phyloP scores from a whole-genome alignment of 2,888 invertebrate species.

The Tipula vernalis region DNA sequence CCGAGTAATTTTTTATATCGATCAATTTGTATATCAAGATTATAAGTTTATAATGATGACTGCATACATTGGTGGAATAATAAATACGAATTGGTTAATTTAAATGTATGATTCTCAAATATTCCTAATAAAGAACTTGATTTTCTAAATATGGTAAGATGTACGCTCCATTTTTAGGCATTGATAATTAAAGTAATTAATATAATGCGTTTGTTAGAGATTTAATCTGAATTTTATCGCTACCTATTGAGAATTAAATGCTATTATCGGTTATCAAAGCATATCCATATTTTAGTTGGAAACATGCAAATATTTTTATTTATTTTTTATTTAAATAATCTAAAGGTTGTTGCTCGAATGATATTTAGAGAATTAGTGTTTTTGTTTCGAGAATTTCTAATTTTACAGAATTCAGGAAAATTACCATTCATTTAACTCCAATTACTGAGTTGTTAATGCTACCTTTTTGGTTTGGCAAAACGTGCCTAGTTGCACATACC shows the following conservation, averaged over 20 bases:
- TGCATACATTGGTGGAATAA: neutral
- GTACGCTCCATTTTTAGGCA: neutral
- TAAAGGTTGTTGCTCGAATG: too few relatives aligned
- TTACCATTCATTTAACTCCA: too few relatives aligned
- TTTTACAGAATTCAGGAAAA: too few relatives aligned
- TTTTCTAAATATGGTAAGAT: neutral
- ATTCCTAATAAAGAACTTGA: neutral
- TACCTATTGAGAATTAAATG: neutral
- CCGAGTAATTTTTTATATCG: neutral
- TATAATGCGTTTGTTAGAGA: neutral
- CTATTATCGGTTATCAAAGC: neutral
- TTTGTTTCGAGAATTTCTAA: too few relatives aligned
- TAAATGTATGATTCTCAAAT: neutral
- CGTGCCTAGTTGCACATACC: too few relatives aligned
- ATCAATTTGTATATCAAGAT: neutral
- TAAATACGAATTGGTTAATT: neutral
- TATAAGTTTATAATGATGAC: neutral
- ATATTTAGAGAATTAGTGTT: too few relatives aligned
- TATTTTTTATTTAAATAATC: too few relatives aligned
- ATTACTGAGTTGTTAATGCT: too few relatives aligned
- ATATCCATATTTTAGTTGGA: too few relatives aligned
- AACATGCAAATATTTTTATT: too few relatives aligned
- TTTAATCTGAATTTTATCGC: neutral
- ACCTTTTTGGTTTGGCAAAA: too few relatives aligned
- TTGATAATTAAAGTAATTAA: neutral